These are phyloP conservation scores for Labeo catla DNA, from an alignment of 2,113 vertebrate genomes.

Conservation along the genomic window DNA sequence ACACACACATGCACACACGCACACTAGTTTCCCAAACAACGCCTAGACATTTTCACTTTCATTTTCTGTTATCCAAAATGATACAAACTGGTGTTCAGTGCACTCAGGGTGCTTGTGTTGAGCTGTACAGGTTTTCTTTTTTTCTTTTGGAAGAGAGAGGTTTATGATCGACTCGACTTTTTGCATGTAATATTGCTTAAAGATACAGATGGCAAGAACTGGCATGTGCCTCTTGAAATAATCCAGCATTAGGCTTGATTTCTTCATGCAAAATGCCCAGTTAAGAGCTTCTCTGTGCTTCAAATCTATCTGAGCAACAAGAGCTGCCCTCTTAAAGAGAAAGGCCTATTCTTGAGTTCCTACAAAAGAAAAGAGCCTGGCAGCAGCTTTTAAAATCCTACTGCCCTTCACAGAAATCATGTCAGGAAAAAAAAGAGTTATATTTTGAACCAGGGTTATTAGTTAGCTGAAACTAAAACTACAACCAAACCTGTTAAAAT, in stretches of 20 bases:
- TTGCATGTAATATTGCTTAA: background rate
- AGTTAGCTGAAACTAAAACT: background rate
- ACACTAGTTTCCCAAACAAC: background rate
- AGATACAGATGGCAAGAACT: slow-evolving; percentile 2
- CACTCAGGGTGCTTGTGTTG: background rate
- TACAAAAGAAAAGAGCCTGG: background rate
- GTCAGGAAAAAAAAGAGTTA: too few species aligned
- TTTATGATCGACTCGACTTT: background rate
- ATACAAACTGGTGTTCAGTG: background rate
- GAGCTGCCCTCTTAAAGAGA: slow-evolving; percentile 10
- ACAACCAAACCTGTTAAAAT: too few species aligned
- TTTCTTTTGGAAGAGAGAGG: background rate
- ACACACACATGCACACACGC: background rate
- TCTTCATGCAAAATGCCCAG: slow-evolving; percentile 15
- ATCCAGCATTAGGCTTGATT: slow-evolving; percentile 1
- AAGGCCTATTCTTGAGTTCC: background rate
- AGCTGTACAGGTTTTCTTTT: background rate
- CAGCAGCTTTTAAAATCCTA: background rate
- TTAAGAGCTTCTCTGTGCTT: background rate
- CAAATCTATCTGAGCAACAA: background rate
- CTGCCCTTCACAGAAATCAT: background rate
- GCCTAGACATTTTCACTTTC: background rate
- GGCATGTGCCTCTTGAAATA: slow-evolving; percentile 26
- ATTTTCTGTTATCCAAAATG: background rate
- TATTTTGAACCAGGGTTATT: background rate